A percentile compares a stretch with the other conserved stretches of the same genome.
Evolutionary conservation across 2,113 vertebrate species (phyloP).

Genomic region (Cyanoliseus patagonus): DNA sequence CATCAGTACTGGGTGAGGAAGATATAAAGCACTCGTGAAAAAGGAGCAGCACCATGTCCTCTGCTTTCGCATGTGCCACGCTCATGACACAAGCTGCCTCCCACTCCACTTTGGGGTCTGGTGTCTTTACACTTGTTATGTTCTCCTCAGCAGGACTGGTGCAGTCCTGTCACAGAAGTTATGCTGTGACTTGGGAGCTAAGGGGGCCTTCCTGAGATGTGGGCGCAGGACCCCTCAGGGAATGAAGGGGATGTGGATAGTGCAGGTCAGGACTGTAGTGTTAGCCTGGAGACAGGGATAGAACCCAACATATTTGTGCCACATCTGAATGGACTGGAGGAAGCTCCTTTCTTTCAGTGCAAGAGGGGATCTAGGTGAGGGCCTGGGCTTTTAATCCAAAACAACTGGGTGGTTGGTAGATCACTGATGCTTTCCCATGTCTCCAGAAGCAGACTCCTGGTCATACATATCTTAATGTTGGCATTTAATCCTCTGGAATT

Average conservation of each 20-base stretch:
- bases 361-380: not conserved
- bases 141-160: not conserved
- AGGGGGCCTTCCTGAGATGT: not conserved
- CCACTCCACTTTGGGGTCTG: not conserved
- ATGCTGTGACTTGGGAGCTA: not conserved
- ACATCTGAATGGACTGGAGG: not conserved
- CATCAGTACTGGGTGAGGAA: fast-evolving
- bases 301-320: not conserved
- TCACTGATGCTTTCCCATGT: not conserved
- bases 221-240: not conserved
- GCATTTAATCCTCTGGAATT: not conserved
- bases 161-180: not conserved
- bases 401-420: not conserved
- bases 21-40: not conserved
- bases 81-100: fast-evolving
- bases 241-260: not conserved
- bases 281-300: not conserved
- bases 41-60: fast-evolving
- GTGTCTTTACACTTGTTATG: not conserved
- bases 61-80: not conserved
- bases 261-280: not conserved
- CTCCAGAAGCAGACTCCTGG: not conserved
- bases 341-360: not conserved
- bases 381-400: not conserved
- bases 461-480: fast-evolving